Conservation (phyloP, 2,888 invertebrate genomes). For the Lithodes maja region DNA sequence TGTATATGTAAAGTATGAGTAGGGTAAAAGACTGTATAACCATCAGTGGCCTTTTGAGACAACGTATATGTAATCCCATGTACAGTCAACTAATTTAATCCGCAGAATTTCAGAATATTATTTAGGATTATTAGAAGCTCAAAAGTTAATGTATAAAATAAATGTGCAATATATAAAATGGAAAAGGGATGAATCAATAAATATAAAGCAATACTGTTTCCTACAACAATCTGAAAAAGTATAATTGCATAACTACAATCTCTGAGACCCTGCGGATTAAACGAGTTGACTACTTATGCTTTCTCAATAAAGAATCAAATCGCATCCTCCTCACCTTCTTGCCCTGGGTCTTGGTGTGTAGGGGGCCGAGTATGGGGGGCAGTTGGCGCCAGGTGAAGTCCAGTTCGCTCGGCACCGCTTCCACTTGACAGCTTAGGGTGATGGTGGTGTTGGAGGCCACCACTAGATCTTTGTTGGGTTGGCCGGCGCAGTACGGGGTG, state of each 20-base stretch:
- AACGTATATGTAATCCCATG: background rate
- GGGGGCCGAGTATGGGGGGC: slow-evolving; percentile 23
- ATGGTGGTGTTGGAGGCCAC: slow-evolving; percentile 56
- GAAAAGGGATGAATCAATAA: no score
- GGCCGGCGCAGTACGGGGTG: slow-evolving; percentile 52
- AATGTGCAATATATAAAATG: no score
- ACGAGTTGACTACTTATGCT: no score
- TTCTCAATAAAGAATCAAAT: no score
- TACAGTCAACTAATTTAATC: background rate
- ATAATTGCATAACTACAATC: no score
- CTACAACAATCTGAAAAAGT: no score
- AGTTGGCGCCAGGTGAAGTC: slow-evolving; percentile 47
- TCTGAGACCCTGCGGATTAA: no score
- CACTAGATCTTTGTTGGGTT: slow-evolving; percentile 40
- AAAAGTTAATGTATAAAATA: no score
- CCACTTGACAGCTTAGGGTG: slow-evolving; percentile 50
- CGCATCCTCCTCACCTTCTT: background rate
- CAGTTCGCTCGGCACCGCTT: slow-evolving; percentile 50
- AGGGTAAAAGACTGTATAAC: no score
- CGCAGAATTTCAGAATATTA: background rate
- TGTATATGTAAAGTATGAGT: background rate
- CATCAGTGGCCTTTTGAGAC: no score
- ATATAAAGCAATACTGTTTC: no score
- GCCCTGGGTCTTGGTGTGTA: slow-evolving; percentile 1
- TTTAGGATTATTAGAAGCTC: no score